Evolutionary conservation across 2,888 invertebrate genomes (phyloP).

Genomic region (Eupithecia vulgata): DNA sequence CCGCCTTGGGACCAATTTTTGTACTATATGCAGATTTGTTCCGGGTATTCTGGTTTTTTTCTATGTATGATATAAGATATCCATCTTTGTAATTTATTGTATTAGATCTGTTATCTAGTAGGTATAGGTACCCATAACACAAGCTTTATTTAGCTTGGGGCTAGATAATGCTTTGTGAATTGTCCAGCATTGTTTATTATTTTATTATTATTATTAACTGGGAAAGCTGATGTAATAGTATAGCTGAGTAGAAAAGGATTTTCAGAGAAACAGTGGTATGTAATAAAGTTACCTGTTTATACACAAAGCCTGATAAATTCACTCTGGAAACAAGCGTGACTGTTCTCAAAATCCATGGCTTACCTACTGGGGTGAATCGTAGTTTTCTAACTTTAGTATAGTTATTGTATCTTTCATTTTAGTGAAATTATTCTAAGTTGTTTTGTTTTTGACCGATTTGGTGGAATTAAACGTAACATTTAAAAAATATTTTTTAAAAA

Average conservation of each 20-base stretch:
- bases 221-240: not conserved
- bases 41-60: too few relatives aligned
- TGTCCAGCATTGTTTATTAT: too few relatives aligned
- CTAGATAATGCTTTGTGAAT: too few relatives aligned
- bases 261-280: not conserved
- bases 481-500: too few relatives aligned
- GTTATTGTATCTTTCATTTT: not conserved
- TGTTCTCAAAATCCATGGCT: not conserved
- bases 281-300: not conserved
- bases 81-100: too few relatives aligned
- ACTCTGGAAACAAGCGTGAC: not conserved
- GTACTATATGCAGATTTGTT: too few relatives aligned
- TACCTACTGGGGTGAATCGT: not conserved
- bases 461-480: not conserved
- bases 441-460: not conserved
- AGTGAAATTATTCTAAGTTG: not conserved
- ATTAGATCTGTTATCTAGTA: too few relatives aligned
- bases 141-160: too few relatives aligned
- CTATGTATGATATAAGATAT: too few relatives aligned
- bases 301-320: not conserved
- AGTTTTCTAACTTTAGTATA: not conserved
- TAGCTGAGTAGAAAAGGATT: not conserved
- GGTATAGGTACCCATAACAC: too few relatives aligned
- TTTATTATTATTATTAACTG: not conserved
- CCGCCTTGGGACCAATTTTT: too few relatives aligned